These are phyloP conservation scores for Lichenostomus cassidix DNA, from an alignment of 2,113 vertebrate species.

Conservation along the genomic window DNA sequence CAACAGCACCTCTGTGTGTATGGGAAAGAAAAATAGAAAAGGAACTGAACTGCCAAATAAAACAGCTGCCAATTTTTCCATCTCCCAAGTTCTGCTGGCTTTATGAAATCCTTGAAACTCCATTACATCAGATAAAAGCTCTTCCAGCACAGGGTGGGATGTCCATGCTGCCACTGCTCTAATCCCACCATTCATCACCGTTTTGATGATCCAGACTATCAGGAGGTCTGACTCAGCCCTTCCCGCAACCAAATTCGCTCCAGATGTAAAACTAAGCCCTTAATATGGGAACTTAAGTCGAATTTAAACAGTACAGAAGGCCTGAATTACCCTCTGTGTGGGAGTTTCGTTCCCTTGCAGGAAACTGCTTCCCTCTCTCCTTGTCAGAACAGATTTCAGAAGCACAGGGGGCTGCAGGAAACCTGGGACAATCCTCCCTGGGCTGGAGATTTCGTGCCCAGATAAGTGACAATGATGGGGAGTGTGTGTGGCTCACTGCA, in stretches of 20 bases:
- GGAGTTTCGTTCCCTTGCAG: neutral
- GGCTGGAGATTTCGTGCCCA: neutral
- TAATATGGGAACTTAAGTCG: conserved; percentile 13
- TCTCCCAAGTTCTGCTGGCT: neutral
- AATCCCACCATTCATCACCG: neutral
- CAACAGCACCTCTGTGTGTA: neutral
- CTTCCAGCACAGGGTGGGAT: neutral
- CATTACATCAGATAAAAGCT: neutral
- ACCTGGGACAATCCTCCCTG: neutral
- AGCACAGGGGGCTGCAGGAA: neutral
- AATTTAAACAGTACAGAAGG: neutral
- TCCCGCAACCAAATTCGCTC: neutral
- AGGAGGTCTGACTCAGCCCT: neutral
- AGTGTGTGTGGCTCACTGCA: neutral
- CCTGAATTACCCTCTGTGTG: neutral
- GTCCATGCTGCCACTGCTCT: neutral
- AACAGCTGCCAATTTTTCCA: neutral
- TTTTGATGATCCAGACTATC: neutral
- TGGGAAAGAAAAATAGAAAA: neutral
- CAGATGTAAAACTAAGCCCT: conserved; percentile 24
- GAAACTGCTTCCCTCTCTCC: neutral
- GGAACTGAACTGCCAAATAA: neutral
- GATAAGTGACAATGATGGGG: fast-evolving
- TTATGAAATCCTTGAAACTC: neutral
- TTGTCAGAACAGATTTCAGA: neutral